These are phyloP conservation scores for Tauraco erythrolophus DNA, from an alignment of 2,113 vertebrate species.

Conservation along the genomic window DNA sequence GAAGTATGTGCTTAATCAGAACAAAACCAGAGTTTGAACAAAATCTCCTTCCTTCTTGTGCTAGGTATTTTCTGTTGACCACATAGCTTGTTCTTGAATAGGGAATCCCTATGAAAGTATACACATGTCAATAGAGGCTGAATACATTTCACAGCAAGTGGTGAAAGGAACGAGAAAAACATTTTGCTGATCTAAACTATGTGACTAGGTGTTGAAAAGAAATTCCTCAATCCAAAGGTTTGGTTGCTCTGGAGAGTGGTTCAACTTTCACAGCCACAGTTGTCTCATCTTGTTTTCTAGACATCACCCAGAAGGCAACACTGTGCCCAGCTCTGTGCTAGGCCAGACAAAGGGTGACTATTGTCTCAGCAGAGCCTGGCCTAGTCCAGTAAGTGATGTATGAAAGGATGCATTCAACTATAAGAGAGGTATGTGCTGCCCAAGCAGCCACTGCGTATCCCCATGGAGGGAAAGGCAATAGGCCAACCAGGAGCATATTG, in stretches of 20 bases:
- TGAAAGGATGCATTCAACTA: background rate
- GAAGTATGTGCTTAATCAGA: background rate
- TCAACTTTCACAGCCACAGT: background rate
- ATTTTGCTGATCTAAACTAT: background rate
- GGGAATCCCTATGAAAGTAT: background rate
- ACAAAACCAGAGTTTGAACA: background rate
- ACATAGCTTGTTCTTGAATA: background rate
- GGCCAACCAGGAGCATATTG: background rate
- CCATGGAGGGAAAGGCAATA: background rate
- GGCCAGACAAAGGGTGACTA: background rate
- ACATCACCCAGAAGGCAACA: background rate
- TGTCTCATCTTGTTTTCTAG: background rate
- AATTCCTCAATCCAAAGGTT: background rate
- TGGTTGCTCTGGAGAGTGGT: background rate
- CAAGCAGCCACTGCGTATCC: background rate
- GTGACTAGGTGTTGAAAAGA: background rate
- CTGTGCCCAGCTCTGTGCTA: background rate
- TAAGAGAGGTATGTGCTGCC: background rate
- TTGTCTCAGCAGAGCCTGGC: background rate
- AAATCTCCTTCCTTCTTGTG: background rate
- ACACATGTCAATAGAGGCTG: accelerated
- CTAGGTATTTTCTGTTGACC: background rate
- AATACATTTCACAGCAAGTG: background rate
- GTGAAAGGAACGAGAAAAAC: background rate
- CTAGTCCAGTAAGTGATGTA: background rate